Conservation (phyloP, 2,888 invertebrate species). For the Salticus scenicus region DNA sequence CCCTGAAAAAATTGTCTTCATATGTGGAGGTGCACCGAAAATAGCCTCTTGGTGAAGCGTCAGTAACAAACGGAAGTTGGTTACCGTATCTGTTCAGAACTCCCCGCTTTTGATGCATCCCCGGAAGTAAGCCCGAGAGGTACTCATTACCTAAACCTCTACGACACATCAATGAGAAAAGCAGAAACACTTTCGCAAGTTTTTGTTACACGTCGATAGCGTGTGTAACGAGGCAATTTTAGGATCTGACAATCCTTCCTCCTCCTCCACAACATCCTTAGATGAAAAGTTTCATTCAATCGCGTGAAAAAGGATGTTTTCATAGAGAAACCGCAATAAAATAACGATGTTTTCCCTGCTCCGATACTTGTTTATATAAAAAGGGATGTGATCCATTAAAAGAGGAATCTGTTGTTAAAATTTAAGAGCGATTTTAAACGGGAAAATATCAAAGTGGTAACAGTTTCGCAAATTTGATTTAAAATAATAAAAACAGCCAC, state of each 20-base stretch:
- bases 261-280: background rate
- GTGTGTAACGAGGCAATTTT: constrained; percentile 24
- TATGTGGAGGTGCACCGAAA: constrained; percentile 32
- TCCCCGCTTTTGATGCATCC: constrained; percentile 6
- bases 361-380: too few species aligned
- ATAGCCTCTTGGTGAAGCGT: constrained; percentile 29
- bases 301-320: background rate
- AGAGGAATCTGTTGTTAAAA: background rate
- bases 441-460: too few species aligned
- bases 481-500: too few species aligned
- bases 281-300: background rate
- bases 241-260: background rate
- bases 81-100: constrained; percentile 25
- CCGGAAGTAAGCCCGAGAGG: constrained; percentile 7
- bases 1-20: constrained; percentile 28
- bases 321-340: background rate
- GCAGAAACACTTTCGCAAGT: constrained; percentile 37
- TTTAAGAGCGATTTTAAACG: background rate
- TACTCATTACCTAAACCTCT: constrained; percentile 49
- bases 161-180: background rate
- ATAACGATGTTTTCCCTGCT: background rate
- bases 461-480: too few species aligned
- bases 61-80: constrained; percentile 41
- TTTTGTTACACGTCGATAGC: constrained; percentile 30
- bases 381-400: background rate